These are phyloP conservation scores for Emys orbicularis DNA, from an alignment of 2,797 vertebrate genomes.

Conservation along the genomic window DNA sequence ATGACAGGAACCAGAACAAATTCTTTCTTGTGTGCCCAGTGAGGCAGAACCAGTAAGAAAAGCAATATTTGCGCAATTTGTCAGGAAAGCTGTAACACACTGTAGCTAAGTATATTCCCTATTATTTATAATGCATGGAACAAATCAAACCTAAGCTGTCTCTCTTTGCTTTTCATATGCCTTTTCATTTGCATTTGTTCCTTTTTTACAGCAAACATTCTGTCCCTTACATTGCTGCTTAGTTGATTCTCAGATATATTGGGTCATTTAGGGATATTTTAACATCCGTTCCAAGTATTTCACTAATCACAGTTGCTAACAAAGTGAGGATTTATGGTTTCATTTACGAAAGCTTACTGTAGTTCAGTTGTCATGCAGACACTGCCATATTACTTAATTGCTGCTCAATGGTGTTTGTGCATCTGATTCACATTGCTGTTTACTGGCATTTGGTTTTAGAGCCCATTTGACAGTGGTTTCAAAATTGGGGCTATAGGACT, in stretches of 20 bases:
- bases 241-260: background rate
- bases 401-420: accelerated
- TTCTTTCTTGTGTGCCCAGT: accelerated
- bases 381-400: background rate
- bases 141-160: accelerated
- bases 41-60: background rate
- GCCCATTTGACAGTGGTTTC: background rate
- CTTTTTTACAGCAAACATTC: accelerated
- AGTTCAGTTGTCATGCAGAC: background rate
- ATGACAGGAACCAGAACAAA: accelerated
- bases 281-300: slow-evolving; percentile 12
- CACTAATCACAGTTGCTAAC: slow-evolving; percentile 14
- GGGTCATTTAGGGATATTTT: background rate
- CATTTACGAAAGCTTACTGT: background rate
- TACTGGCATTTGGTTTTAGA: background rate
- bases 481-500: background rate
- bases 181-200: background rate
- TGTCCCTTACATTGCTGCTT: background rate
- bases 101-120: background rate
- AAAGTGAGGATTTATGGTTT: background rate
- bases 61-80: accelerated
- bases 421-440: accelerated
- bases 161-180: background rate
- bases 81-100: background rate
- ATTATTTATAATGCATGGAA: background rate